Evolutionary conservation across 2,797 vertebrate species (phyloP), one percentile per base, ranked within the genome.

Genomic region (Sylvia borin): DNA sequence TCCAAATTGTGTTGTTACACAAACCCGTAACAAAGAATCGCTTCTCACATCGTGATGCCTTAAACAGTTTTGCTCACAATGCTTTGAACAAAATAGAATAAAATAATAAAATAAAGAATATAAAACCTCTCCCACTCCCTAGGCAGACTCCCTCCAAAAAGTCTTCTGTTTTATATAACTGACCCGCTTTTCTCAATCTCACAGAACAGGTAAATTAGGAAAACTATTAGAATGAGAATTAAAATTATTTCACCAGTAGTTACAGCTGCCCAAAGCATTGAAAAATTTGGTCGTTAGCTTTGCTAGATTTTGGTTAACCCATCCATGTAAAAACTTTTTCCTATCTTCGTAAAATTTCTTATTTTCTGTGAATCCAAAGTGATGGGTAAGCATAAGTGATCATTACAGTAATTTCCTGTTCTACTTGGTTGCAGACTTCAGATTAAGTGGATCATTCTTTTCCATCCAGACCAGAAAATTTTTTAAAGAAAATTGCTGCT

Each of bases 21-120:
- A 64, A 50, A 43, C 13, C 53, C 31, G 3, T 29, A 38, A 62
- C 26, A 60, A 82, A 43, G 36, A 76, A 51, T 45, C 0, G 0
- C 34, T 73, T 91, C 77, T 85, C 14, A 20, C 40, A 55, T 32
- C 27, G 21, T 2, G 1, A 42, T 40, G 20, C 26, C 40, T 76
- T 60, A 32, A 75, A 67, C 25, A 85, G 36, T 36, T 91, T 79
- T 73, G 15, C 31, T 76, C 14, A 13, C 38, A 66, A 73, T 62
- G 51, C 15, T 74, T 43, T n/a, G 13, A 77, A 78, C 4, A 53
- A 4, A 58, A 64, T 11, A 15, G 54, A 86, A 57, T 13, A 29
- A 47, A 65, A 36, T 4, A 21, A 67, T 47, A 47, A 51, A 29
- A 29, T 50, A 62, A 84, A 48, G 13, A 31, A 43, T 57, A 38